Evolutionary conservation across 2,113 vertebrate species (phyloP).

Genomic region (Stegostoma tigrinum): DNA sequence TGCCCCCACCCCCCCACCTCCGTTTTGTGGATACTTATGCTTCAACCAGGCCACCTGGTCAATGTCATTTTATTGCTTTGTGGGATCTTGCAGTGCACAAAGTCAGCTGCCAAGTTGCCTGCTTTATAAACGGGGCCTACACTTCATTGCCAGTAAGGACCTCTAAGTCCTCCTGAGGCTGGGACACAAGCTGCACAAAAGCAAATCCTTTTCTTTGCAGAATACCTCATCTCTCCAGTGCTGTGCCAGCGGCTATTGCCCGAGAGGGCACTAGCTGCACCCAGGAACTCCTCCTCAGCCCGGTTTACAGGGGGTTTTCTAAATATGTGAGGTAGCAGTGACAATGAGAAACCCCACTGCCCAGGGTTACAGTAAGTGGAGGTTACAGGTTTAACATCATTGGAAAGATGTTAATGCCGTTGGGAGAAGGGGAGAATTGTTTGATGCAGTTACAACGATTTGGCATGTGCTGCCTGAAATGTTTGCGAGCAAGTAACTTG

Average conservation of each 20-base stretch:
- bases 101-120: not conserved
- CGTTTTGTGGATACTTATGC: not conserved
- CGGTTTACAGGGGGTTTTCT: not conserved
- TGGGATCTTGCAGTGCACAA: not conserved
- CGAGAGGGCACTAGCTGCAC: not conserved
- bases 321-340: not conserved
- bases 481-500: not conserved
- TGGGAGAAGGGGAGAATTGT: not conserved
- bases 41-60: not conserved
- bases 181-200: not conserved
- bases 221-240: not conserved
- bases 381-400: not conserved
- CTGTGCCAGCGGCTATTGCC: not conserved
- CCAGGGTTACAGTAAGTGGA: not conserved
- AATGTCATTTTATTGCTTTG: not conserved
- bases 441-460: not conserved
- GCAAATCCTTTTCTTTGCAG: not conserved
- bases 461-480: not conserved
- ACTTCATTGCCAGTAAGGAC: not conserved
- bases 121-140: not conserved
- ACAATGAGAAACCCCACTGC: not conserved
- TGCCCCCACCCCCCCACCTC: too few relatives aligned
- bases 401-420: not conserved
- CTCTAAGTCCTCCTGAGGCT: not conserved
- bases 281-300: not conserved